These are phyloP conservation scores for Elgaria multicarinata DNA, from an alignment of 2,113 vertebrate genomes.

Conservation along the genomic window DNA sequence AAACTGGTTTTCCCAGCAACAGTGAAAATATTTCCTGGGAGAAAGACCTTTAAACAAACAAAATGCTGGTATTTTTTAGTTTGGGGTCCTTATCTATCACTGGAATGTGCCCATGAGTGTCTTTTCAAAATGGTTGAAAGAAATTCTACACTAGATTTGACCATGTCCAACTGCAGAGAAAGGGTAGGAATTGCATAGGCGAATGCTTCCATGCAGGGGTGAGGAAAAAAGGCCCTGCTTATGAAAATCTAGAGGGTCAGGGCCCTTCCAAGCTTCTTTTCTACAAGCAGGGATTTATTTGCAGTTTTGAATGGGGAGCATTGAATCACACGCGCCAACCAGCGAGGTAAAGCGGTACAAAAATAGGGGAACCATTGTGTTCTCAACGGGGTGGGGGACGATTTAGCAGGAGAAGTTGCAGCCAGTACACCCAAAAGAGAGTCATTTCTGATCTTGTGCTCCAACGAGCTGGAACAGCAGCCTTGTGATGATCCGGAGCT, in stretches of 20 bases:
- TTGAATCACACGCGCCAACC: background rate
- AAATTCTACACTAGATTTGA: no score
- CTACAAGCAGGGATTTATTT: background rate
- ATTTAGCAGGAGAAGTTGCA: background rate
- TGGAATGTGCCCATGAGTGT: no score
- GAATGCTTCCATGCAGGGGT: background rate
- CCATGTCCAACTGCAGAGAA: background rate
- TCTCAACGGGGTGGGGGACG: background rate
- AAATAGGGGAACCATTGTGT: background rate
- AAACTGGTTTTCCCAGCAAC: no score
- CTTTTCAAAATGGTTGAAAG: no score
- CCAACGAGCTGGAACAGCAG: background rate
- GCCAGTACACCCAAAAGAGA: no score
- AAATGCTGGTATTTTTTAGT: no score
- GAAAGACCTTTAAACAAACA: no score
- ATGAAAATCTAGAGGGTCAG: no score
- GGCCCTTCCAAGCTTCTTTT: background rate
- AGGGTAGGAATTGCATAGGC: background rate
- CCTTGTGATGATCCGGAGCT: accelerated
- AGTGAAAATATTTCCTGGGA: no score
- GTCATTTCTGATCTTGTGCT: background rate
- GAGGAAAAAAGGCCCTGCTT: accelerated
- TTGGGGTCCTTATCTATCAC: no score
- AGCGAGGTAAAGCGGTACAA: no score
- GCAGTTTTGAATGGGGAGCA: background rate